Evolutionary conservation across 37 sponge, comb jelly and placozoan genomes (phyloP).

Genomic region (Oopsacas minuta): DNA sequence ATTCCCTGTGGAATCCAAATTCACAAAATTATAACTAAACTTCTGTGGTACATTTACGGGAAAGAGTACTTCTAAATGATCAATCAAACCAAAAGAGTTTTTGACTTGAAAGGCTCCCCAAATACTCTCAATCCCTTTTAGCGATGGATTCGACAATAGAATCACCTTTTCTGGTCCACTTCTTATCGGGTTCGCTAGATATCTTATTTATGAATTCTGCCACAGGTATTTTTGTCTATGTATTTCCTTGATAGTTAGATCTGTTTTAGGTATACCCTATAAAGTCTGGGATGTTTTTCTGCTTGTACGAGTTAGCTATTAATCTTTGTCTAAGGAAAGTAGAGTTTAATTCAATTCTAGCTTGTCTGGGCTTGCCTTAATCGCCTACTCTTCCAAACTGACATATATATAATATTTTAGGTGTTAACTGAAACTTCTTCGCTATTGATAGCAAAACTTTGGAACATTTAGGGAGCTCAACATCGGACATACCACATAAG

Average conservation of each 20-base stretch:
- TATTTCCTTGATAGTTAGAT: not conserved
- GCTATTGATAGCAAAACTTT: not conserved
- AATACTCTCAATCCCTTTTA: not conserved
- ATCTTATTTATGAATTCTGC: not conserved
- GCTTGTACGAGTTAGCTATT: not conserved
- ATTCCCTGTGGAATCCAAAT: not conserved
- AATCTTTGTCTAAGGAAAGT: not conserved
- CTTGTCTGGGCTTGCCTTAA: not conserved
- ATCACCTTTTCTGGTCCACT: not conserved
- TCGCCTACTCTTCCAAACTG: not conserved
- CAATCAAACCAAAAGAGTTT: not conserved
- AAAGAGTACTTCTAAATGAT: not conserved
- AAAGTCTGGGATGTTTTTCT: constrained; percentile 3
- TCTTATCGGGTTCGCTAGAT: not conserved
- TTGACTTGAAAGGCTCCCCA: not conserved
- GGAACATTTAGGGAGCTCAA: not conserved
- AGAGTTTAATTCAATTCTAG: not conserved
- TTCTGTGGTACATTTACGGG: not conserved
- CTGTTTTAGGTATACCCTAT: not conserved
- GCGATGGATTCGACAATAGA: not conserved
- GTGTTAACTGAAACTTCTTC: not conserved
- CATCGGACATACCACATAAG: not conserved
- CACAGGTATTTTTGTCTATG: not conserved
- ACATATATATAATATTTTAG: not conserved
- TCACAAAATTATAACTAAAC: not conserved